Evolutionary conservation across 2,113 vertebrate genomes (phyloP).

Genomic region (Salvator merianae): DNA sequence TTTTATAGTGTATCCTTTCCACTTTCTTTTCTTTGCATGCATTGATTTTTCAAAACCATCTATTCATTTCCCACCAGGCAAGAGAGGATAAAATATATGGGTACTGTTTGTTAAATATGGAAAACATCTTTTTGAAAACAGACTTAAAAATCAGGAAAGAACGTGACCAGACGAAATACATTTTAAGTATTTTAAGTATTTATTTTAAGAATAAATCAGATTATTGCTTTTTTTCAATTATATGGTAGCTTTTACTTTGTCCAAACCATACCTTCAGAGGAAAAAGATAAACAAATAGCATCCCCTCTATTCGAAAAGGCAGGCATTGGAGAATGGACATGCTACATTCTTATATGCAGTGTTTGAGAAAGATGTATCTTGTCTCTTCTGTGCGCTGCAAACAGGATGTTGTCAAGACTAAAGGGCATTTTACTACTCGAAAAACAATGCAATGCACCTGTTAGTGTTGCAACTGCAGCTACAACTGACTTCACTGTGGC

Average conservation of each 20-base stretch:
- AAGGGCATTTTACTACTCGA: too few relatives aligned
- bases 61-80: constrained; percentile 16
- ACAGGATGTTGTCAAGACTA: too few relatives aligned
- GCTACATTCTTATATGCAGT: neutral
- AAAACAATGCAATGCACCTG: too few relatives aligned
- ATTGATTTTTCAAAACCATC: neutral
- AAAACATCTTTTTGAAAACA: constrained; percentile 3
- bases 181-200: neutral
- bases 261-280: neutral
- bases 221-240: neutral
- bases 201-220: neutral
- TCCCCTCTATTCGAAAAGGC: neutral
- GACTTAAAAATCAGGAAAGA: neutral
- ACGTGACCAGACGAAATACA: neutral
- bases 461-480: too few relatives aligned
- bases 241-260: neutral
- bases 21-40: rapidly evolving
- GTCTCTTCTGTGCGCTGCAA: neutral
- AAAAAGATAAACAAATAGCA: neutral
- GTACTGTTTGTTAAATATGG: neutral
- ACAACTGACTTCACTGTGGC: too few relatives aligned
- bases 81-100: neutral
- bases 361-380: neutral
- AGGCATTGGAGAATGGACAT: neutral
- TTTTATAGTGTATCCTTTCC: neutral